phyloP scores from a whole-genome alignment of 2,888 invertebrate genomes.

The Yponomeuta plumbellus region DNA sequence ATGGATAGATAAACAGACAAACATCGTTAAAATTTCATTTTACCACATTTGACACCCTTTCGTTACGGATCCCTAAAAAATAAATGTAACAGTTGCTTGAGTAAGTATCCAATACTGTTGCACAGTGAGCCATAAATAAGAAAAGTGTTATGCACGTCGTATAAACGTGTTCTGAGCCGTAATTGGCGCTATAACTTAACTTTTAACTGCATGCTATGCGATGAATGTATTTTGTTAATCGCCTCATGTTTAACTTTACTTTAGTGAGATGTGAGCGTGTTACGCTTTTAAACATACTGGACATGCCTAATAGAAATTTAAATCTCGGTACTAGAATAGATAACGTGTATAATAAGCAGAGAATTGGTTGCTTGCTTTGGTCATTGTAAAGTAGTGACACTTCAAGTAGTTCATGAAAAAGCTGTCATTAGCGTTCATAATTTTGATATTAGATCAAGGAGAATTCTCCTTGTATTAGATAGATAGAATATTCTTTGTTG shows the following conservation, averaged over 20 bases:
- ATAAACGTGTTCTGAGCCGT: not conserved
- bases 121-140: conserved; percentile 1
- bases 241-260: not conserved
- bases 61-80: not conserved
- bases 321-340: too few species aligned
- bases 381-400: too few species aligned
- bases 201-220: not conserved
- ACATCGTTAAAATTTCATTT: too few species aligned
- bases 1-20: too few species aligned
- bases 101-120: not conserved
- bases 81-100: not conserved
- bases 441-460: too few species aligned
- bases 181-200: not conserved
- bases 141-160: not conserved
- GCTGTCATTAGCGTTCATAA: too few species aligned
- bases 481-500: too few species aligned
- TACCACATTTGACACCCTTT: too few species aligned
- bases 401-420: too few species aligned
- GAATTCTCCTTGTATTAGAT: too few species aligned
- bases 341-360: too few species aligned
- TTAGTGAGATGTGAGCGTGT: not conserved
- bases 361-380: too few species aligned
- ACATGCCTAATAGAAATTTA: not conserved
- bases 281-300: not conserved
- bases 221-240: not conserved